Percentiles rank a stretch among this genome's conserved stretches.
Conservation (phyloP, 2,113 vertebrate genomes). For the Leucosticte australis region DNA sequence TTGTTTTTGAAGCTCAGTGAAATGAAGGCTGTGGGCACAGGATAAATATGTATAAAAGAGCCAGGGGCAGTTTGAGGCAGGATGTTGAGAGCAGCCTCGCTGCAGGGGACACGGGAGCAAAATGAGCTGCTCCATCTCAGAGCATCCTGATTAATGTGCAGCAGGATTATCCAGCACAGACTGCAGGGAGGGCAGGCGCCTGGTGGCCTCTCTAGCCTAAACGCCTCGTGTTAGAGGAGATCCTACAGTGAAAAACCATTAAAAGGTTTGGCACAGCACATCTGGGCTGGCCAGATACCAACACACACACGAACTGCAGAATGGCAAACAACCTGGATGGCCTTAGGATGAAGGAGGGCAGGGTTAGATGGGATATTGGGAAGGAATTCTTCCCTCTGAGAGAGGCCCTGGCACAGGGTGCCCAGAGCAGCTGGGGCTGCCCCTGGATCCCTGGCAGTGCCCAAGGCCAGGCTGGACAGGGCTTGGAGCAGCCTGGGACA, state of each 20-base stretch:
- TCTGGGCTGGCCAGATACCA: background rate
- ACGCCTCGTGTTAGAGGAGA: background rate
- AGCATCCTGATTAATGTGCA: background rate
- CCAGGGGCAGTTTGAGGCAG: background rate
- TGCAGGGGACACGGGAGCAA: background rate
- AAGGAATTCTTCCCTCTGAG: background rate
- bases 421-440: background rate
- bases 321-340: fast-evolving
- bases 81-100: background rate
- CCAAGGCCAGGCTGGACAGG: background rate
- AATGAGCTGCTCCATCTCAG: background rate
- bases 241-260: background rate
- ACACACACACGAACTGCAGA: background rate
- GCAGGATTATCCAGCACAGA: background rate
- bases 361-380: fast-evolving
- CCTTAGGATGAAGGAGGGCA: background rate
- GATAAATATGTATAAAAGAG: background rate
- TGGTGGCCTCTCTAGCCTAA: background rate
- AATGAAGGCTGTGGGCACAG: background rate
- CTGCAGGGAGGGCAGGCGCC: background rate
- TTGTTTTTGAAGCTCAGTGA: background rate
- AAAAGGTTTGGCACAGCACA: background rate
- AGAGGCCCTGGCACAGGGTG: background rate
- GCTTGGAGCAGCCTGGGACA: background rate
- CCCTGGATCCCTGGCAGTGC: background rate